Conservation (phyloP, 2,113 vertebrate genomes). For the Ailuropoda melanoleuca region DNA sequence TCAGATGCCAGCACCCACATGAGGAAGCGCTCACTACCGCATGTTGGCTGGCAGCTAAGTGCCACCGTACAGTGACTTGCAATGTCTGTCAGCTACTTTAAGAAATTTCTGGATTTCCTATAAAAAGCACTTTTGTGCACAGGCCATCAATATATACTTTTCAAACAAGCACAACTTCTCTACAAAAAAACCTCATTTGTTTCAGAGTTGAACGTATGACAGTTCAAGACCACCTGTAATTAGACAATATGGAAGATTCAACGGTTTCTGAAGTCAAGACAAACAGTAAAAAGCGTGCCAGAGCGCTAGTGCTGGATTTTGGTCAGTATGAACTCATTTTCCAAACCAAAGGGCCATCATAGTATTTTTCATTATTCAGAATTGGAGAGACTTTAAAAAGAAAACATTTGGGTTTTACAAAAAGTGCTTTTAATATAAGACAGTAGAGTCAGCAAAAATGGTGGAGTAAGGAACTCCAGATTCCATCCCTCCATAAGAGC, state of each 20-base stretch:
- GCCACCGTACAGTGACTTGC: neutral
- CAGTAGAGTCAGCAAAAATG: neutral
- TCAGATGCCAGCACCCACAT: neutral
- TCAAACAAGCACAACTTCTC: neutral
- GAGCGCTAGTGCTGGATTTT: neutral
- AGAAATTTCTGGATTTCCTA: neutral
- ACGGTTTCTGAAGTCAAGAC: neutral
- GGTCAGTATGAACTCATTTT: neutral
- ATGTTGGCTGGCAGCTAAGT: neutral
- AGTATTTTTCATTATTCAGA: conserved; percentile 52
- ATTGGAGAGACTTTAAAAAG: neutral
- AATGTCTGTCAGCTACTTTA: neutral
- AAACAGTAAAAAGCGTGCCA: neutral
- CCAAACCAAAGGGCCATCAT: neutral
- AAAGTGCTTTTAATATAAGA: conserved; percentile 7
- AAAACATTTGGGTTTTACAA: neutral
- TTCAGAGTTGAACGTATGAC: neutral
- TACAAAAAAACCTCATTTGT: neutral
- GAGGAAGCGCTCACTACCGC: neutral
- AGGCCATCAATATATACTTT: neutral
- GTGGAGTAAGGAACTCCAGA: neutral
- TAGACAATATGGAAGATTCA: neutral
- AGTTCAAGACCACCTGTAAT: neutral
- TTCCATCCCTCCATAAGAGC: neutral
- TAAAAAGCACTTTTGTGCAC: neutral